A percentile compares a stretch with the other conserved stretches of the same genome.
These are phyloP conservation scores for Limenitis arthemis DNA, from an alignment of 2,888 invertebrate genomes.

Conservation along the genomic window DNA sequence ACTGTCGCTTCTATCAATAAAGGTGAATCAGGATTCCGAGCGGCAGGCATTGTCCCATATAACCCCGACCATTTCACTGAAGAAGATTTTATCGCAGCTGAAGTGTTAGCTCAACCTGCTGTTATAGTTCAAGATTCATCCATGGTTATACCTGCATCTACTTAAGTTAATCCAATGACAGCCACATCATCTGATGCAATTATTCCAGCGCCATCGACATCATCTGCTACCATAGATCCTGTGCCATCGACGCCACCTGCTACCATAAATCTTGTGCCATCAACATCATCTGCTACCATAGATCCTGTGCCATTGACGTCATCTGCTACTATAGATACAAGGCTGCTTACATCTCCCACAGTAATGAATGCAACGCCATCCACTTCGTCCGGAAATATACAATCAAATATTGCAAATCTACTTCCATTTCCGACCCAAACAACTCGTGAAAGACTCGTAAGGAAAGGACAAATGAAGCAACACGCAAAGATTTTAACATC, in stretches of 20 bases:
- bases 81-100: too few species aligned
- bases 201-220: conserved; percentile 21
- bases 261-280: conserved; percentile 18
- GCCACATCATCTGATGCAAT: conserved; percentile 27
- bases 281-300: conserved; percentile 25
- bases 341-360: conserved; percentile 13
- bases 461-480: conserved; percentile 30
- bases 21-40: conserved; percentile 32
- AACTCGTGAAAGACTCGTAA: too few species aligned
- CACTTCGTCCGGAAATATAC: conserved; percentile 24
- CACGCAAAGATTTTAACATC: conserved; percentile 32
- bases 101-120: too few species aligned
- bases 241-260: conserved; percentile 13
- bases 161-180: conserved; percentile 27
- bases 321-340: conserved; percentile 21
- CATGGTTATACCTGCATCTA: conserved; percentile 19
- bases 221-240: conserved; percentile 21
- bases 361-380: conserved; percentile 20
- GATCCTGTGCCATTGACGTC: conserved; percentile 20
- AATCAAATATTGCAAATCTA: too few species aligned
- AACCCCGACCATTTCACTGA: conserved; percentile 29
- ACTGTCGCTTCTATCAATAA: conserved; percentile 31
- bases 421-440: too few species aligned
- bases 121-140: too few species aligned
- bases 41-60: conserved; percentile 35